A percentile compares a stretch with the other conserved stretches of the same genome.
phyloP scores from a whole-genome alignment of 2,888 invertebrate species.

The Philereme vetulata region DNA sequence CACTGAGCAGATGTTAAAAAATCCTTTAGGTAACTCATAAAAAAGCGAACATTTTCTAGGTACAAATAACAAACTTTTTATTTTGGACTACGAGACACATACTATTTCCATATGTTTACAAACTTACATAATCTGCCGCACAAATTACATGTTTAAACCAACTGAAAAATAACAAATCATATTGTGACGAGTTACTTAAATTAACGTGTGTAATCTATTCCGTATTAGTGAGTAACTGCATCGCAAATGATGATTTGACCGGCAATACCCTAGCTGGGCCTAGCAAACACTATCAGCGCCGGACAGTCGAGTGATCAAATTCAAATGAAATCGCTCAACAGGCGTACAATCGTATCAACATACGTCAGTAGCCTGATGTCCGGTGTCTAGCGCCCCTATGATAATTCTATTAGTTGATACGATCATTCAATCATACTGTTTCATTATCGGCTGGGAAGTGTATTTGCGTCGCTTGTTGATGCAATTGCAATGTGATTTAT shows the following conservation, averaged over 20 bases:
- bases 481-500: no score
- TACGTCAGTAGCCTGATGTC: conserved; percentile 74
- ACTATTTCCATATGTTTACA: no score
- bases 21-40: no score
- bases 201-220: background rate
- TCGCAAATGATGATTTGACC: conserved; percentile 24
- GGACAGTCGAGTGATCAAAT: conserved; percentile 80
- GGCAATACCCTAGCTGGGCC: conserved; percentile 42
- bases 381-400: conserved; percentile 53
- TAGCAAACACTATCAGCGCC: conserved; percentile 70
- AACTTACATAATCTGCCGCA: no score
- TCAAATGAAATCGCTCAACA: conserved; percentile 78
- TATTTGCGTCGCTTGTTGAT: no score
- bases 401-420: conserved; percentile 54
- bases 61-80: no score
- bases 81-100: no score
- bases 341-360: conserved; percentile 78
- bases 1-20: no score
- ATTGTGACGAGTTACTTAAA: no score
- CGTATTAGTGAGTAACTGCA: conserved; percentile 20
- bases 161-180: no score
- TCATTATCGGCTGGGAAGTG: conserved; percentile 26
- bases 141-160: no score
- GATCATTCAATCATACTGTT: conserved; percentile 36
- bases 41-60: no score